These are phyloP conservation scores for Agonopterix subpropinquella DNA, from an alignment of 2,888 invertebrate genomes.

Conservation along the genomic window DNA sequence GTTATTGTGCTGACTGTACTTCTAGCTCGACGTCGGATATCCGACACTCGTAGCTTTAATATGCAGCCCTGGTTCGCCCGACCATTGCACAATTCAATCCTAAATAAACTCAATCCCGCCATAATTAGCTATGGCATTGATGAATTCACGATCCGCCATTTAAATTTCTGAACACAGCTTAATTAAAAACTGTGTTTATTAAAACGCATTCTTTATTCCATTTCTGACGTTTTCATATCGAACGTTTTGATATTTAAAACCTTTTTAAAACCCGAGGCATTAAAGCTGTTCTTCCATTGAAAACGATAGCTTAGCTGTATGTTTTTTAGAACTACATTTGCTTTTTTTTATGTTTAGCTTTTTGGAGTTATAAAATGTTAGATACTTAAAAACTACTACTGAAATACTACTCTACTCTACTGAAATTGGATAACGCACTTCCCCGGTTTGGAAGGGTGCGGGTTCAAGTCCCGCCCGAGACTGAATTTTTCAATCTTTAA, in stretches of 20 bases:
- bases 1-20: conserved; percentile 38
- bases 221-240: conserved; percentile 18
- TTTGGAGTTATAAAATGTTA: too few species aligned
- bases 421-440: too few species aligned
- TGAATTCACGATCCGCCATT: conserved; percentile 53
- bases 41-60: conserved; percentile 64
- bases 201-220: conserved; percentile 23
- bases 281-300: background rate
- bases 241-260: conserved; percentile 1
- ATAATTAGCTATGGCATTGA: conserved; percentile 66
- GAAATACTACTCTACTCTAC: too few species aligned
- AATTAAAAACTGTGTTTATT: conserved; percentile 48
- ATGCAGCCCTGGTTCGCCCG: conserved; percentile 41
- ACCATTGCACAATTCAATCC: conserved; percentile 60
- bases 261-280: background rate
- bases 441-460: too few species aligned
- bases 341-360: too few species aligned
- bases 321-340: too few species aligned
- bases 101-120: conserved; percentile 59
- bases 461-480: too few species aligned
- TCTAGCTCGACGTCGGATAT: conserved; percentile 58
- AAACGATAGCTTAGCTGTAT: background rate
- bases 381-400: too few species aligned
- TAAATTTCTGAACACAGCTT: conserved; percentile 42
- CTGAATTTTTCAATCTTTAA: too few species aligned